Base-by-base conservation (phyloP, 2,888 invertebrate species). In the Nudaria mundana region DNA sequence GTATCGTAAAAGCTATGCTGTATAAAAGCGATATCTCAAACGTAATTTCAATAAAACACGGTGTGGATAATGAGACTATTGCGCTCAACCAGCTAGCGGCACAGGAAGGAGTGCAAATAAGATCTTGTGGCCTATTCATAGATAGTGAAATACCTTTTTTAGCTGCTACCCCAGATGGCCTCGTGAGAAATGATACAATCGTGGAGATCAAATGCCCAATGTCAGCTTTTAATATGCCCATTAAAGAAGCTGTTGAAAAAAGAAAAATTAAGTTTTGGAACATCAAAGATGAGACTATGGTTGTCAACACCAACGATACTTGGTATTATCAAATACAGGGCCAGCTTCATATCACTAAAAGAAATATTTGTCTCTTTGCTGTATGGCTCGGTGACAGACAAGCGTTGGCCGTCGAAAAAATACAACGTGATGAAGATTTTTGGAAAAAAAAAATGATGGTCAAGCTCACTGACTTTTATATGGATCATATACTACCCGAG, bases 281-380 rank as follows among this genome's bases (percentile, higher is more conserved):
- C 3, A 25, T 11, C 3, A n/a, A 10, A 33, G 15, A 16, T 11
- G 5, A n/a, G 1, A 16, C 7, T 8, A 16, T 16, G 14, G 14
- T 10, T n/a, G 8, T 16, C 8, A 30, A 15, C 14, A 30, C 2
- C 2, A 30, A 16, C n/a, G 10, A 16, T 4, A 10, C 12, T 15
- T 33, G 25, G 33, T 33, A 25, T 25, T 33, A 16, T 6, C 33
- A 33, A 25, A 16, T 33, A 15, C 33, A 33, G 6, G 33, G 25
- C 11, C 25, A 33, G 11, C 25, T 25, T 4, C 33, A 25, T 16
- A n/a, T 33, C 3, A 16, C 33, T 3, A 25, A 33, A 11, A 15
- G 15, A 33, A 15, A 15, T 1, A 11, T 10, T 2, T 33, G 33
- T 16, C n/a, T 33, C 1, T 33, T 33, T 24, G 25, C 15, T 3